These are phyloP conservation scores for Iselma pallidipennis DNA, from an alignment of 2,888 invertebrate species.

Conservation along the genomic window DNA sequence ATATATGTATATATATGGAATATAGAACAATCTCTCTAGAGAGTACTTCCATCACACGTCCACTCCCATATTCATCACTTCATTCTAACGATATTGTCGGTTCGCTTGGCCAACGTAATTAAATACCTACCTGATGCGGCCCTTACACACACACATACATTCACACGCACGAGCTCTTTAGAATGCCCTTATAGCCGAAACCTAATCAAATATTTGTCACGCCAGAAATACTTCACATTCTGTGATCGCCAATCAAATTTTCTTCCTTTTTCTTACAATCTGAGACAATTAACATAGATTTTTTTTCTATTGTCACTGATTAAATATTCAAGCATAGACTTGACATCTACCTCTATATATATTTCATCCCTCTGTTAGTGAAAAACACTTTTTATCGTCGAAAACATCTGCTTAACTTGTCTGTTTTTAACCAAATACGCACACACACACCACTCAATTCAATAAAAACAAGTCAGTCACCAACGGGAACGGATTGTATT, in stretches of 20 bases:
- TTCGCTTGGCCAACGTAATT: constrained; percentile 5
- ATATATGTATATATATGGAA: not conserved
- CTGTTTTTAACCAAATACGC: not conserved
- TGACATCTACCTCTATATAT: too few species aligned
- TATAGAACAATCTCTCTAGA: not conserved
- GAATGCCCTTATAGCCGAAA: not conserved
- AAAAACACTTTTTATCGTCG: too few species aligned
- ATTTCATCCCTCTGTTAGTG: too few species aligned
- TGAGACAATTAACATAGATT: too few species aligned
- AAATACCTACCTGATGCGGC: constrained; percentile 9
- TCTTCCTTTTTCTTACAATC: too few species aligned
- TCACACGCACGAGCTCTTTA: not conserved
- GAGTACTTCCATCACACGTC: constrained; percentile 3
- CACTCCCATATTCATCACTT: constrained; percentile 8
- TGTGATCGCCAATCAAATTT: not conserved
- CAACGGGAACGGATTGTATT: not conserved
- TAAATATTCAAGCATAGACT: too few species aligned
- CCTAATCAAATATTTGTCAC: not conserved
- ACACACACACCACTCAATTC: not conserved
- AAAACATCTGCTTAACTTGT: too few species aligned
- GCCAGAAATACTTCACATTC: not conserved
- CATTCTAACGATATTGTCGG: constrained; percentile 5
- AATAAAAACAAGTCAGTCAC: not conserved
- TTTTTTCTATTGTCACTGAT: too few species aligned
- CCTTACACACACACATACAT: not conserved